phyloP scores from a whole-genome alignment of 2,113 vertebrate genomes.

The Clarias batrachus region DNA sequence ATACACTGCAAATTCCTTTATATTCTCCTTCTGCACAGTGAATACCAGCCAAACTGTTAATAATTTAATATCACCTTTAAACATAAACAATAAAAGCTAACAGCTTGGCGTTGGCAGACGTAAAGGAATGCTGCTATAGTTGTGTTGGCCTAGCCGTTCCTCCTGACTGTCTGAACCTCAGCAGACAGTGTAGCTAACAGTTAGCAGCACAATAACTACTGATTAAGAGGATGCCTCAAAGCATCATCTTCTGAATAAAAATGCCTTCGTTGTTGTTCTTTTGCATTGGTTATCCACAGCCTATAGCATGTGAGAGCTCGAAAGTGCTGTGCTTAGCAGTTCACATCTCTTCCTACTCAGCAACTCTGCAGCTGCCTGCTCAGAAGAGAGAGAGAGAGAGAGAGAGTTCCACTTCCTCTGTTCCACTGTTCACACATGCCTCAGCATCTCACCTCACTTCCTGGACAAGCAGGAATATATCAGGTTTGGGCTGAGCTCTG shows the following conservation, averaged over 20 bases:
- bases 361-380: constrained; percentile 26
- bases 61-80: constrained; percentile 53
- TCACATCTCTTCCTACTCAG: constrained; percentile 6
- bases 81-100: constrained; percentile 41
- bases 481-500: background rate
- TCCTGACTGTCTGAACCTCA: constrained; percentile 25
- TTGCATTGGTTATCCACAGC: constrained; percentile 31
- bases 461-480: constrained; percentile 41
- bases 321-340: constrained; percentile 38
- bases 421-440: constrained; percentile 15
- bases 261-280: constrained; percentile 19
- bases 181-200: constrained; percentile 37
- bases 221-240: constrained; percentile 27
- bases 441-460: constrained; percentile 27
- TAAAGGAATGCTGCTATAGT: constrained; percentile 41
- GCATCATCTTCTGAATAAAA: constrained; percentile 36
- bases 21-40: constrained; percentile 51
- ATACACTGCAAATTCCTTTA: constrained; percentile 44
- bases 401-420: constrained; percentile 23
- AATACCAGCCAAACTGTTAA: constrained; percentile 53
- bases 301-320: constrained; percentile 9
- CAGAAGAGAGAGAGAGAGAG: constrained; percentile 21
- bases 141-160: constrained; percentile 35
- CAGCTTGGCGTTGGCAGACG: constrained; percentile 45
- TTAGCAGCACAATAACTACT: constrained; percentile 42